phyloP scores from a whole-genome alignment of 2,113 vertebrate species.

The Lepidothrix coronata region DNA sequence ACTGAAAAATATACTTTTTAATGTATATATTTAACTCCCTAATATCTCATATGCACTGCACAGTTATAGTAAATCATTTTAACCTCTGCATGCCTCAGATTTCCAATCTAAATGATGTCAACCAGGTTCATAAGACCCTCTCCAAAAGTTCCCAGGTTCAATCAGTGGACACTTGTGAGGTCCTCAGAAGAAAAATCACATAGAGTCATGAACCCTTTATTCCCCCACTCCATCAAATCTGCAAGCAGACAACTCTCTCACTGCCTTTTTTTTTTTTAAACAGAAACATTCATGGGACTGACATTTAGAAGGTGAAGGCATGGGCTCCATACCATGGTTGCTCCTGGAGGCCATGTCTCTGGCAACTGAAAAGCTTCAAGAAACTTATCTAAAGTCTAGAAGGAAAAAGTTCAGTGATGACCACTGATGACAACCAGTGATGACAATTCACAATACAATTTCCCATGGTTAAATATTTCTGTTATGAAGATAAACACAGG shows the following conservation, averaged over 20 bases:
- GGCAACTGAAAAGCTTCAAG: not conserved
- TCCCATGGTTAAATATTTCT: not conserved
- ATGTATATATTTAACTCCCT: not conserved
- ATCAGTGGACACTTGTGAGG: not conserved
- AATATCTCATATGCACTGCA: not conserved
- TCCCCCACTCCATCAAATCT: not conserved
- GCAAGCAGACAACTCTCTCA: not conserved
- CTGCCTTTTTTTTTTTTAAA: not conserved
- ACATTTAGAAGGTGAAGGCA: not conserved
- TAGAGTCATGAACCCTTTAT: not conserved
- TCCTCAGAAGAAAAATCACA: not conserved
- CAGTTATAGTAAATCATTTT: not conserved
- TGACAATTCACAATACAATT: not conserved
- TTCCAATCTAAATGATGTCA: not conserved
- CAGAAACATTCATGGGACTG: not conserved
- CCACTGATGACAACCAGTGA: not conserved
- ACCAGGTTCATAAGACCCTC: not conserved
- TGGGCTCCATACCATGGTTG: not conserved
- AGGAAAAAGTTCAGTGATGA: not conserved
- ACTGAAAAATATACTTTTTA: not conserved
- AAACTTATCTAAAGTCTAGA: not conserved
- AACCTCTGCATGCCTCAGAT: not conserved
- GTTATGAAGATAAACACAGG: not conserved
- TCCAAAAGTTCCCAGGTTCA: not conserved
- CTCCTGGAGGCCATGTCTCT: not conserved